phyloP scores from a whole-genome alignment of 2,113 vertebrate genomes.

The Hippotragus niger region DNA sequence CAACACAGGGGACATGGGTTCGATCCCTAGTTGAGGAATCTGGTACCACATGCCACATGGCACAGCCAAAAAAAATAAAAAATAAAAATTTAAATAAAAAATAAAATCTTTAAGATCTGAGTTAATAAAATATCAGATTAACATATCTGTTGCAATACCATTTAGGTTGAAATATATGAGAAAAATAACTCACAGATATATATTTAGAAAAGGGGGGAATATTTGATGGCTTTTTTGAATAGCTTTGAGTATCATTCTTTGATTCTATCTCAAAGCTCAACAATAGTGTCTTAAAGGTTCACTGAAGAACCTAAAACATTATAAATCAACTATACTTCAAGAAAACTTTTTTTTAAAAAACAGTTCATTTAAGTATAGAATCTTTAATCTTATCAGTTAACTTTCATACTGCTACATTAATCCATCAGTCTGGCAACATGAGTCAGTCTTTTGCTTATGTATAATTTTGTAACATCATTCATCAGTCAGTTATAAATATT shows the following conservation, averaged over 20 bases:
- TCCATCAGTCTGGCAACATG: not conserved
- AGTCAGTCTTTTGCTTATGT: not conserved
- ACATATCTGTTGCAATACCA: not conserved
- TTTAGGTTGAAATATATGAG: not conserved
- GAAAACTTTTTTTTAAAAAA: not conserved
- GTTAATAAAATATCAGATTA: not conserved
- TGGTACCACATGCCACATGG: not conserved
- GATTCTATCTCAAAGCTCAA: not conserved
- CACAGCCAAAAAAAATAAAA: not conserved
- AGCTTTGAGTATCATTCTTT: not conserved
- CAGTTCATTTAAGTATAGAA: not conserved
- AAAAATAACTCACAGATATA: not conserved
- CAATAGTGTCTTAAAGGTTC: not conserved
- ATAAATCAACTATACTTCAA: not conserved
- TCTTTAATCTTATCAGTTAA: not conserved
- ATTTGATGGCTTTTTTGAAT: not conserved
- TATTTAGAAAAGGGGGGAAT: not conserved
- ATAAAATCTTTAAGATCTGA: not conserved
- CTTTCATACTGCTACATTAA: not conserved
- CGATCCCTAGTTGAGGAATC: not conserved
- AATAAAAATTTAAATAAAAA: not conserved
- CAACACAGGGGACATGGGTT: not conserved
- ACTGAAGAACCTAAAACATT: not conserved
- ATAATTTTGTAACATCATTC: not conserved
- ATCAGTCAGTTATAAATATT: not conserved